phyloP scores from a whole-genome alignment of 2,797 vertebrate species.

The Anguilla pacifica region DNA sequence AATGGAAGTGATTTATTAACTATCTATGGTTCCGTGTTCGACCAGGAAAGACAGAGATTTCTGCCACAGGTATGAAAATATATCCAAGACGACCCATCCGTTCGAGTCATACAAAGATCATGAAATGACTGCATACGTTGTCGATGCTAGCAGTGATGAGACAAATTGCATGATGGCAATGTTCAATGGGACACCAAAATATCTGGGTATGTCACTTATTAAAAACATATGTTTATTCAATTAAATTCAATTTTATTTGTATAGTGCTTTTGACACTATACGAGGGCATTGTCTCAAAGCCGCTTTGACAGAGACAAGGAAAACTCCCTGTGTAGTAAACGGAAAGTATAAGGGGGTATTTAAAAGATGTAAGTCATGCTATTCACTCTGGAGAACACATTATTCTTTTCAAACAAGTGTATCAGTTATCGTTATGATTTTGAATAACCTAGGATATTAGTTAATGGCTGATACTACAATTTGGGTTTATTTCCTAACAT shows the following conservation, averaged over 20 bases:
- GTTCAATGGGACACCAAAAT: slow-evolving; percentile 48
- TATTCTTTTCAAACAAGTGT: neutral
- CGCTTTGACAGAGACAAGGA: neutral
- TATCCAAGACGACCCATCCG: rapidly evolving
- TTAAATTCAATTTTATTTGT: neutral
- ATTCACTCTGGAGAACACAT: neutral
- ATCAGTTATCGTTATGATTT: neutral
- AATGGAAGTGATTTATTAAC: neutral
- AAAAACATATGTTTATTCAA: neutral
- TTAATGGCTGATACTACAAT: neutral
- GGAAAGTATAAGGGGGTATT: neutral
- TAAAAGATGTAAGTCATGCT: neutral
- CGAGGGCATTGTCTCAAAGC: neutral
- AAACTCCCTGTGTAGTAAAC: neutral
- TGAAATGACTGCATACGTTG: slow-evolving; percentile 49
- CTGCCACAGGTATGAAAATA: neutral
- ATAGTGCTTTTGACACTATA: neutral
- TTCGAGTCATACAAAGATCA: rapidly evolving
- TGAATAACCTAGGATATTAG: neutral
- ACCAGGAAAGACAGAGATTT: rapidly evolving
- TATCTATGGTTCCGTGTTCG: neutral
- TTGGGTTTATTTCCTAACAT: neutral
- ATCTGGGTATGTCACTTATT: slow-evolving; percentile 53
- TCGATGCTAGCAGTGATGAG: slow-evolving; percentile 41
- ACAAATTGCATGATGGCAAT: slow-evolving; percentile 53